These are phyloP conservation scores for Helicoverpa zea DNA, from an alignment of 1,140 invertebrate genomes.

Conservation along the genomic window DNA sequence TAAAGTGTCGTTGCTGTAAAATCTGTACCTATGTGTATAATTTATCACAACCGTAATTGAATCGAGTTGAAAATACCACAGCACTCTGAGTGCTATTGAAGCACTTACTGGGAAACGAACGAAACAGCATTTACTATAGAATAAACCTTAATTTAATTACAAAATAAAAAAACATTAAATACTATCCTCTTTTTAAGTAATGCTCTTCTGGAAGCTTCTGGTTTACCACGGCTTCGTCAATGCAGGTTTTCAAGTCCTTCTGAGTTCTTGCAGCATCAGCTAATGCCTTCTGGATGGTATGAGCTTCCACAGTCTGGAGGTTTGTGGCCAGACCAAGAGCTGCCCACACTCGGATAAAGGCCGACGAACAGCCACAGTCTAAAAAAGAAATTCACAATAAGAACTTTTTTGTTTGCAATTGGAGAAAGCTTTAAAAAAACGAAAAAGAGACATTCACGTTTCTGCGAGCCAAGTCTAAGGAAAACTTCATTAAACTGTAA, in stretches of 20 bases:
- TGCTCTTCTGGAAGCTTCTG: conserved; percentile 83
- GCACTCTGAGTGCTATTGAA: too few species aligned
- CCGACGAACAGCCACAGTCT: conserved; percentile 88
- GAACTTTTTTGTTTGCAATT: neutral
- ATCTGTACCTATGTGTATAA: too few species aligned
- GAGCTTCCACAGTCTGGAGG: conserved; percentile 89
- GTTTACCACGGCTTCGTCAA: conserved; percentile 82
- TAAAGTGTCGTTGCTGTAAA: too few species aligned
- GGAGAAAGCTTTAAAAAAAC: too few species aligned
- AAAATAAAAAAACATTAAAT: conserved; percentile 37
- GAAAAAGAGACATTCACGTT: too few species aligned
- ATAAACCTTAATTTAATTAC: conserved; percentile 10
- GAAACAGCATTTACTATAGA: conserved; percentile 7
- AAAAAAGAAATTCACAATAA: conserved; percentile 48
- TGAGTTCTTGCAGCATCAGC: conserved; percentile 86
- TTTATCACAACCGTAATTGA: too few species aligned
- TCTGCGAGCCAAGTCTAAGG: too few species aligned
- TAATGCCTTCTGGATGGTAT: conserved; percentile 88
- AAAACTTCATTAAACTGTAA: too few species aligned
- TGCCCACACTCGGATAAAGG: conserved; percentile 90
- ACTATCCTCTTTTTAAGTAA: conserved; percentile 83
- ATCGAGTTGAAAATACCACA: too few species aligned
- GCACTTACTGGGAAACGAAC: neutral
- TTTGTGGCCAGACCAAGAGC: conserved; percentile 88
- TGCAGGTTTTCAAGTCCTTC: conserved; percentile 85